Evolutionary conservation across 1,140 invertebrate genomes (phyloP).

Genomic region (Euwallacea similis): DNA sequence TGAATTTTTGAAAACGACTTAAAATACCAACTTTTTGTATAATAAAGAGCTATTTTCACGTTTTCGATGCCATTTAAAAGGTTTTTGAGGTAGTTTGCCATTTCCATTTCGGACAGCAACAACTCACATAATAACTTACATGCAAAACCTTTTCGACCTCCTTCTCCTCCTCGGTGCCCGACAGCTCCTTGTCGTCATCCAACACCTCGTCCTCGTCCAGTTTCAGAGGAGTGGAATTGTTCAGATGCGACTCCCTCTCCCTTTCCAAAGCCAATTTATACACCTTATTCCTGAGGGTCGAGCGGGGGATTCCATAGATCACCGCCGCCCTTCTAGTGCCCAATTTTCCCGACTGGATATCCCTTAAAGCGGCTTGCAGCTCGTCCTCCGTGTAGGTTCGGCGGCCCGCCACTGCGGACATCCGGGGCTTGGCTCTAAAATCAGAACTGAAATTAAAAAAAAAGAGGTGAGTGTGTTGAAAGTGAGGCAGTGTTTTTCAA

Average conservation of each 20-base stretch:
- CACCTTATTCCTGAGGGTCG: constrained; percentile 92
- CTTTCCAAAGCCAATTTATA: constrained; percentile 81
- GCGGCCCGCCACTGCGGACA: constrained; percentile 62
- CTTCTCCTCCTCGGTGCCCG: constrained; percentile 67
- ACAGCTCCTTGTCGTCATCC: constrained; percentile 62
- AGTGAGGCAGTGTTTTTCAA: too few species aligned
- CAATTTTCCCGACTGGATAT: constrained; percentile 89
- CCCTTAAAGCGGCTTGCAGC: constrained; percentile 83
- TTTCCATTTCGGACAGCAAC: constrained; percentile 43
- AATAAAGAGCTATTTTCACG: too few species aligned
- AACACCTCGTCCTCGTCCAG: constrained; percentile 52
- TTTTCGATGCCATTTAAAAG: too few species aligned
- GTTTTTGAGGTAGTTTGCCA: background rate
- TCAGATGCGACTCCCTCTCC: constrained; percentile 63
- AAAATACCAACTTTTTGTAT: too few species aligned
- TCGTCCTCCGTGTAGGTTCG: constrained; percentile 90
- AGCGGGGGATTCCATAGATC: constrained; percentile 93
- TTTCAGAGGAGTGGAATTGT: constrained; percentile 54
- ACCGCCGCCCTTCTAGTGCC: constrained; percentile 90
- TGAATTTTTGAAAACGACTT: too few species aligned
- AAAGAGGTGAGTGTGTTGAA: too few species aligned
- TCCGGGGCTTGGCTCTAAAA: constrained; percentile 65
- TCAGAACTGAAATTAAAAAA: constrained; percentile 50
- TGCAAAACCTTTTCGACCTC: constrained; percentile 64
- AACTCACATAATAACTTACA: background rate